Evolutionary conservation across 2,113 vertebrate genomes (phyloP).

Genomic region (Misgurnus anguillicaudatus): DNA sequence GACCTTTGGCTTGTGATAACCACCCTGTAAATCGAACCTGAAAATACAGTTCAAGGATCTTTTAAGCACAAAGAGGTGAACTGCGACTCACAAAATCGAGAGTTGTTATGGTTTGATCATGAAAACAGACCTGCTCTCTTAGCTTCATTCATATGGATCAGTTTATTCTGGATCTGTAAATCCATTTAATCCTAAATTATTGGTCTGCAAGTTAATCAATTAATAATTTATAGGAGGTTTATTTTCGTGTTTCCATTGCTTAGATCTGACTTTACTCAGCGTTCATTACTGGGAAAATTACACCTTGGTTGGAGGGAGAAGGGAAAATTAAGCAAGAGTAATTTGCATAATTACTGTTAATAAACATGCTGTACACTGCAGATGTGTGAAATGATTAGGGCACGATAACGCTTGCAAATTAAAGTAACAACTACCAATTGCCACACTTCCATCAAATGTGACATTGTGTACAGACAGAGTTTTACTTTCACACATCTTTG

Average conservation of each 20-base stretch:
- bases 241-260: constrained; percentile 26
- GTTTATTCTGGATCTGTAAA: constrained; percentile 29
- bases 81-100: neutral
- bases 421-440: neutral
- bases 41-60: constrained; percentile 24
- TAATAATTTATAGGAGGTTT: constrained; percentile 30
- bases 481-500: neutral
- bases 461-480: constrained; percentile 13
- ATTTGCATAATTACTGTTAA: constrained; percentile 47
- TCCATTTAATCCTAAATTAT: constrained; percentile 21
- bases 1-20: neutral
- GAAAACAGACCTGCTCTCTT: neutral
- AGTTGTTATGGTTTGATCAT: constrained; percentile 13
- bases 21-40: neutral
- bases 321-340: constrained; percentile 29
- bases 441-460: neutral
- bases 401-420: constrained; percentile 34
- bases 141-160: neutral
- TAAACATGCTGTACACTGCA: constrained; percentile 38
- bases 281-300: constrained; percentile 44
- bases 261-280: constrained; percentile 35
- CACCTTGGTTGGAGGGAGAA: neutral
- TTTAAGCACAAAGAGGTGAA: constrained; percentile 22
- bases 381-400: constrained; percentile 35
- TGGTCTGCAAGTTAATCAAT: constrained; percentile 15